phyloP scores from a whole-genome alignment of 1,140 invertebrate genomes.

The Apis laboriosa region DNA sequence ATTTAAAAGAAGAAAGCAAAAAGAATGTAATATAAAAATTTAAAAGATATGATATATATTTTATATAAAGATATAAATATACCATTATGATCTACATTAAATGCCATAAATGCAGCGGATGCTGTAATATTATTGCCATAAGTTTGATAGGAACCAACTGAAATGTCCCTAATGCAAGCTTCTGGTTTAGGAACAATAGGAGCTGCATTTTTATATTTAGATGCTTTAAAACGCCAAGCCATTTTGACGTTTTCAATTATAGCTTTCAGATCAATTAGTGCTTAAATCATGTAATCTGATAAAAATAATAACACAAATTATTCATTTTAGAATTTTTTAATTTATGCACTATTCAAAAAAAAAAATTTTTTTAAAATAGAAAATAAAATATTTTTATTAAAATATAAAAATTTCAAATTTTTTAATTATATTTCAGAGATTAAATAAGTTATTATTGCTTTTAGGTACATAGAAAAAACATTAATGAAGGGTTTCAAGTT shows the following conservation, averaged over 20 bases:
- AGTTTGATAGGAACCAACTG: constrained; percentile 93
- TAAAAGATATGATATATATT: neutral
- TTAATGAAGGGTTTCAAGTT: constrained; percentile 24
- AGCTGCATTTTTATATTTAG: constrained; percentile 98
- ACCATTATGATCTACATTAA: constrained; percentile 92
- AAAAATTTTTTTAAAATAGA: neutral
- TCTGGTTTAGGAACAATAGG: constrained; percentile 96
- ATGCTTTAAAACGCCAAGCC: constrained; percentile 98
- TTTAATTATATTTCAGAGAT: neutral
- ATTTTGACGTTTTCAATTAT: constrained; percentile 81
- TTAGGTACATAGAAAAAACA: neutral
- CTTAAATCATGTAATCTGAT: constrained; percentile 78
- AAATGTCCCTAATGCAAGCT: constrained; percentile 93
- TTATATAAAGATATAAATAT: constrained; percentile 40
- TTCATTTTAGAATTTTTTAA: neutral
- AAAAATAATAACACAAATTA: constrained; percentile 35
- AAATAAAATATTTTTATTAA: neutral
- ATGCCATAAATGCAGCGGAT: constrained; percentile 95
- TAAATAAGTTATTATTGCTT: neutral
- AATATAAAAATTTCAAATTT: neutral
- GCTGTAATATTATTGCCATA: constrained; percentile 97
- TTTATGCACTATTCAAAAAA: neutral
- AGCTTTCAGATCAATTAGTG: constrained; percentile 39
- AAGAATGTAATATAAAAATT: neutral
- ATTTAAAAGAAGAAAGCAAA: constrained; percentile 17